Evolutionary conservation across 2,888 invertebrate genomes (phyloP).

Genomic region (Diaprepes abbreviatus): DNA sequence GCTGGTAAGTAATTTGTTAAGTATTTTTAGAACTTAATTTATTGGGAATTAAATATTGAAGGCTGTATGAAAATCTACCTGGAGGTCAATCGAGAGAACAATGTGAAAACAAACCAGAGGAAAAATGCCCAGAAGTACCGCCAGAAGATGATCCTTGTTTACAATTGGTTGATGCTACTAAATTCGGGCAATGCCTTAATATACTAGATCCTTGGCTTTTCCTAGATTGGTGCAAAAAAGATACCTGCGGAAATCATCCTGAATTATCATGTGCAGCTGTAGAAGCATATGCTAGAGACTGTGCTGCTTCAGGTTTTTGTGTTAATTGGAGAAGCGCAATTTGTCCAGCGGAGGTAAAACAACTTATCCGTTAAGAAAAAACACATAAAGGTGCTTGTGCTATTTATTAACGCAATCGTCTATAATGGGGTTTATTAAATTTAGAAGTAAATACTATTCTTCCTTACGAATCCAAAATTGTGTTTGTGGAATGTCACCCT

Average conservation of each 20-base stretch:
- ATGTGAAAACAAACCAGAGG: constrained; percentile 62
- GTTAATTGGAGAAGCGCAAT: constrained; percentile 77
- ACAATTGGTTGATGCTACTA: constrained; percentile 71
- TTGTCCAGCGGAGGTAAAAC: constrained; percentile 72
- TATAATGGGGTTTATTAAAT: no score
- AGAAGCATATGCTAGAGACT: constrained; percentile 81
- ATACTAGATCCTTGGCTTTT: constrained; percentile 79
- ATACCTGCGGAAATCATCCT: constrained; percentile 72
- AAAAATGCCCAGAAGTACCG: constrained; percentile 69
- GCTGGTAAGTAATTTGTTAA: constrained; percentile 67
- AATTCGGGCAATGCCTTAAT: constrained; percentile 78
- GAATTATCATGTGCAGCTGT: constrained; percentile 76
- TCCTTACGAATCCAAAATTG: no score
- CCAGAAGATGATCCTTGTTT: constrained; percentile 78
- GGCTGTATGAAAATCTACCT: constrained; percentile 66
- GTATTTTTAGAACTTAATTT: not conserved
- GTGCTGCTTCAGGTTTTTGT: constrained; percentile 79
- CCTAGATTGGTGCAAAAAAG: constrained; percentile 78
- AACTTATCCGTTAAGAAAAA: no score
- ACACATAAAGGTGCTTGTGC: no score
- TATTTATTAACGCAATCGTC: no score
- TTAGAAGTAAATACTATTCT: no score
- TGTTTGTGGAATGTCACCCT: no score
- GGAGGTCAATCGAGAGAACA: constrained; percentile 63
- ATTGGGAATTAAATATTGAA: not conserved